Percentiles rank a stretch among this genome's conserved stretches.
These are phyloP conservation scores for Condylura cristata DNA, from an alignment of 2,113 vertebrate species.

Conservation along the genomic window DNA sequence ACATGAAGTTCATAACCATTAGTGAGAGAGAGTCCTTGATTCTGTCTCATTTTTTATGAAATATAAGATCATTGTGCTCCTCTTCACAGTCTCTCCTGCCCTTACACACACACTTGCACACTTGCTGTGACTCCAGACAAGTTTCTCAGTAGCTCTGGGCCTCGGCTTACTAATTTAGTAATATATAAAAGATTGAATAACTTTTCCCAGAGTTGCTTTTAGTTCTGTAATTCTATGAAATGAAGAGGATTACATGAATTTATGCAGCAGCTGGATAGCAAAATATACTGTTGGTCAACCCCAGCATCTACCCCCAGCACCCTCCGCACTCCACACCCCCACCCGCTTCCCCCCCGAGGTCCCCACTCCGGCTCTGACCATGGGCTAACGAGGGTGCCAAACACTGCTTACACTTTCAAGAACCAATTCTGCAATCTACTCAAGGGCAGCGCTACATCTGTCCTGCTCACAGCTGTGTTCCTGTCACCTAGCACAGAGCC, in stretches of 20 bases:
- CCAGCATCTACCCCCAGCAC: not conserved
- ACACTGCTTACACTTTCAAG: not conserved
- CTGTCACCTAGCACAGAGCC: not conserved
- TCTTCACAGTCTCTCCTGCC: not conserved
- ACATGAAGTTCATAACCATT: not conserved
- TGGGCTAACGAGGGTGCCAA: not conserved
- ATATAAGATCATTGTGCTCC: not conserved
- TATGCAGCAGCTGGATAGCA: not conserved
- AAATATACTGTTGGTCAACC: not conserved
- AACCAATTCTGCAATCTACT: not conserved
- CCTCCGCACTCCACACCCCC: no score
- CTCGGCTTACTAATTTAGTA: conserved; percentile 15
- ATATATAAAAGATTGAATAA: not conserved
- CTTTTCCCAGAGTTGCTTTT: not conserved
- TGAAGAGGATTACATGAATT: not conserved
- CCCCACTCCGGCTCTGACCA: not conserved
- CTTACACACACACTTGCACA: not conserved
- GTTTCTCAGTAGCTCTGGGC: not conserved
- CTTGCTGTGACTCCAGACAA: not conserved
- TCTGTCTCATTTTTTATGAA: not conserved
- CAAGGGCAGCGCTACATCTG: not conserved
- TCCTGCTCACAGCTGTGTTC: not conserved
- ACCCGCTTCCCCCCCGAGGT: no score
- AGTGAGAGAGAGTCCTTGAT: not conserved
- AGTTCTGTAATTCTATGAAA: not conserved